phyloP scores from a whole-genome alignment of 1,140 invertebrate species.

The Zophobas atratus region DNA sequence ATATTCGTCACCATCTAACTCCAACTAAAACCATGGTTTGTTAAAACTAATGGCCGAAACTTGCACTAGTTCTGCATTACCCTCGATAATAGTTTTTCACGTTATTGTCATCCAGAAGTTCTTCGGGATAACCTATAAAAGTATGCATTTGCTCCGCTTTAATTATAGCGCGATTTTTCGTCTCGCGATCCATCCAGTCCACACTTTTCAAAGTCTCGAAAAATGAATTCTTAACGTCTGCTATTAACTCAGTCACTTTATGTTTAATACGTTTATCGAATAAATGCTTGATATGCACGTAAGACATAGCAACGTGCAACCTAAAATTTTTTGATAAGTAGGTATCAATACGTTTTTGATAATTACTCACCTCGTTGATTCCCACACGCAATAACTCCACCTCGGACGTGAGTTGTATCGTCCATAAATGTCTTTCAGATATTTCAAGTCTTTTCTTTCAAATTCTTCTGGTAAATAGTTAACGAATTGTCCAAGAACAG shows the following conservation, averaged over 20 bases:
- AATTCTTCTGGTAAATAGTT: constrained; percentile 70
- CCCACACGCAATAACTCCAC: constrained; percentile 70
- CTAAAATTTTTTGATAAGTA: constrained; percentile 65
- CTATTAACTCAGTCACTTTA: constrained; percentile 74
- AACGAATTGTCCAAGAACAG: constrained; percentile 67
- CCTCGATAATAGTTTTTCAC: constrained; percentile 67
- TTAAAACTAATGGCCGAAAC: no score
- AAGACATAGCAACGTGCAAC: constrained; percentile 70
- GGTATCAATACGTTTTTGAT: neutral
- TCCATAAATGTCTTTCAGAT: constrained; percentile 68
- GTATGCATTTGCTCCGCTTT: constrained; percentile 70
- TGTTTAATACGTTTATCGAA: constrained; percentile 68
- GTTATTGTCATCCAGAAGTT: constrained; percentile 69
- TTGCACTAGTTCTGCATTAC: constrained; percentile 5
- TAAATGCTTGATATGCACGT: constrained; percentile 70
- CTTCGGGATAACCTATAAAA: constrained; percentile 72
- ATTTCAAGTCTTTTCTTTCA: constrained; percentile 68
- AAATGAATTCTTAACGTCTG: constrained; percentile 73
- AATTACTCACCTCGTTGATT: constrained; percentile 50
- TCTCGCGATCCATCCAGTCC: constrained; percentile 78
- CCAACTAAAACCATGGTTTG: constrained; percentile 69
- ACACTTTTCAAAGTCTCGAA: constrained; percentile 71
- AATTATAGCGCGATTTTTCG: constrained; percentile 69
- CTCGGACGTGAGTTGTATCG: constrained; percentile 70
- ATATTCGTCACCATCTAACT: constrained; percentile 74